phyloP scores from a whole-genome alignment of 2,888 invertebrate species.

The Apamea epomidion region DNA sequence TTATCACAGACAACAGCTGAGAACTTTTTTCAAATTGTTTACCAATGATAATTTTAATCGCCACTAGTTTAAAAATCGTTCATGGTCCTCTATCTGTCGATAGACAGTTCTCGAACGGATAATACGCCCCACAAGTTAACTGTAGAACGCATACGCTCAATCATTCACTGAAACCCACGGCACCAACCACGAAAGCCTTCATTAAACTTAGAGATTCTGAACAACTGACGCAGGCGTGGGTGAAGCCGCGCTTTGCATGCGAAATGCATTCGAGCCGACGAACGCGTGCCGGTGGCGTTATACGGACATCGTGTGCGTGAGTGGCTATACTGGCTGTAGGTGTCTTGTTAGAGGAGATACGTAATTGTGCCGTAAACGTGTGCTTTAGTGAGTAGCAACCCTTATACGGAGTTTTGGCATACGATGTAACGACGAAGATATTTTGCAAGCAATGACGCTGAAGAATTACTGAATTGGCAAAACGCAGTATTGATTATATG shows the following conservation, averaged over 20 bases:
- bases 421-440: too few relatives aligned
- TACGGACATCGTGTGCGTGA: slow-evolving; percentile 40
- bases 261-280: slow-evolving; percentile 47
- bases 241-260: slow-evolving; percentile 51
- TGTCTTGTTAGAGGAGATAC: slow-evolving; percentile 19
- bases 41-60: not conserved
- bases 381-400: not conserved
- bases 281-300: slow-evolving; percentile 39
- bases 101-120: not conserved
- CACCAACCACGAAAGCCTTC: slow-evolving; percentile 48
- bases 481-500: not conserved
- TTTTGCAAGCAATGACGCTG: not conserved
- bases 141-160: slow-evolving; percentile 38
- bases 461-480: not conserved
- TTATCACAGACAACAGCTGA: not conserved
- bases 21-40: not conserved
- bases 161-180: slow-evolving; percentile 56
- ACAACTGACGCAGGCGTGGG: slow-evolving; percentile 54
- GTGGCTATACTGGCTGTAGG: not conserved
- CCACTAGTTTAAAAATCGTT: not conserved
- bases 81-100: not conserved
- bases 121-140: slow-evolving; percentile 10
- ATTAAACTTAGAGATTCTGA: slow-evolving; percentile 54
- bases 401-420: not conserved
- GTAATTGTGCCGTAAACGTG: slow-evolving; percentile 39